Evolutionary conservation across 2,113 vertebrate species (phyloP).

Genomic region (Siphamia tubifer): DNA sequence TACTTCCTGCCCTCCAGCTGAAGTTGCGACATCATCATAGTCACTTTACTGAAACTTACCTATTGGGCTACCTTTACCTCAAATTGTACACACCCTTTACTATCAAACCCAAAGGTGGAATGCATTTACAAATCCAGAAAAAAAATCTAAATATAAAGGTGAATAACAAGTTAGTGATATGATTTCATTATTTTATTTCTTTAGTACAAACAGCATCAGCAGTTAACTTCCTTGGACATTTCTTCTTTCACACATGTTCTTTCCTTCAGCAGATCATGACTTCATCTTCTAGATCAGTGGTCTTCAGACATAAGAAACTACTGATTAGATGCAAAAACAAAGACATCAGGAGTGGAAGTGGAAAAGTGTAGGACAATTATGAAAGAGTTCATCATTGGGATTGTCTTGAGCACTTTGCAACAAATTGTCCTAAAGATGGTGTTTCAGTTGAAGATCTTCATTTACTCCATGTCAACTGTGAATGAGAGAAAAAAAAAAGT

Average conservation of each 20-base stretch:
- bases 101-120: background rate
- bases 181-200: constrained; percentile 55
- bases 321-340: constrained; percentile 36
- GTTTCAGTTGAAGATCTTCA: constrained; percentile 7
- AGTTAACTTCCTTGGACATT: constrained; percentile 35
- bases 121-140: background rate
- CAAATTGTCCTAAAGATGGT: constrained; percentile 27
- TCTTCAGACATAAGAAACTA: constrained; percentile 47
- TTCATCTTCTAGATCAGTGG: constrained; percentile 60
- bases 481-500: background rate
- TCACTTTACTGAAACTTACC: too few species aligned
- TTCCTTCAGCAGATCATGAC: constrained; percentile 66
- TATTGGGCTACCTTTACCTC: too few species aligned
- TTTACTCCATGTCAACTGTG: constrained; percentile 35
- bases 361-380: background rate
- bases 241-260: constrained; percentile 14
- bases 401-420: constrained; percentile 47
- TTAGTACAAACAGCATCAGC: constrained; percentile 55
- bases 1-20: too few species aligned
- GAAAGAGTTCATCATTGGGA: constrained; percentile 45
- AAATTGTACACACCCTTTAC: background rate
- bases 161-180: background rate
- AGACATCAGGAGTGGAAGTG: constrained; percentile 4
- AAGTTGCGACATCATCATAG: too few species aligned
- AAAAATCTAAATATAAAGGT: background rate